phyloP scores from a whole-genome alignment of 2,888 invertebrate genomes.

The Piscicola geometra region DNA sequence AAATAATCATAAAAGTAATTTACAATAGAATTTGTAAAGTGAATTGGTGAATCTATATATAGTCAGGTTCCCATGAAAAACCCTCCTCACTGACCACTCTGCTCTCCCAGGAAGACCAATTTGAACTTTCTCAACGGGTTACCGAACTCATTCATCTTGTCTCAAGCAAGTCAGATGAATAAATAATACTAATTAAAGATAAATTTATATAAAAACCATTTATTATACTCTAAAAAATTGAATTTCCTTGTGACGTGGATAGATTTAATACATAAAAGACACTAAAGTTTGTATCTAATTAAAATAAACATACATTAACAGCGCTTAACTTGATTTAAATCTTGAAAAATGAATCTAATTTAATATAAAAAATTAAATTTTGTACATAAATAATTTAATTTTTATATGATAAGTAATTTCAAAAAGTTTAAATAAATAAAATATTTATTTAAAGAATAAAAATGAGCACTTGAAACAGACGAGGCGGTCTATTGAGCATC shows the following conservation, averaged over 20 bases:
- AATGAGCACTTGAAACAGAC: neutral
- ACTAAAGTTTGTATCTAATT: slow-evolving; percentile 12
- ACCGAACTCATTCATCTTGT: slow-evolving; percentile 71
- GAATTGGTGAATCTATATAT: too few relatives aligned
- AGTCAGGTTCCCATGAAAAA: too few relatives aligned
- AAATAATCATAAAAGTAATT: too few relatives aligned
- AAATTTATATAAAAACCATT: neutral
- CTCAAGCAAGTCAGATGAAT: neutral
- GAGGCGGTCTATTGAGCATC: too few relatives aligned
- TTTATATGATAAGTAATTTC: neutral
- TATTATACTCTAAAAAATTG: slow-evolving; percentile 9
- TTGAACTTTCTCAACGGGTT: slow-evolving; percentile 98
- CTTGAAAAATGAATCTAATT: too few relatives aligned
- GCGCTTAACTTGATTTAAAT: neutral
- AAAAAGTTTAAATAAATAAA: neutral
- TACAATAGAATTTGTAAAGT: too few relatives aligned
- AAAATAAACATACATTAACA: neutral
- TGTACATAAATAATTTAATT: neutral
- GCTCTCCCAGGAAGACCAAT: slow-evolving; percentile 97
- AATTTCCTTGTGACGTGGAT: slow-evolving; percentile 2
- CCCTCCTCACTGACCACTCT: slow-evolving; percentile 68
- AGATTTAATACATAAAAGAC: slow-evolving; percentile 11
- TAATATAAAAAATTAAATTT: neutral
- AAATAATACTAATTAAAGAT: neutral
- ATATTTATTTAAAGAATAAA: neutral